Percentiles rank a stretch among this genome's conserved stretches.
These are phyloP conservation scores for Dione vanillae DNA, from an alignment of 2,888 invertebrate species.

Conservation along the genomic window DNA sequence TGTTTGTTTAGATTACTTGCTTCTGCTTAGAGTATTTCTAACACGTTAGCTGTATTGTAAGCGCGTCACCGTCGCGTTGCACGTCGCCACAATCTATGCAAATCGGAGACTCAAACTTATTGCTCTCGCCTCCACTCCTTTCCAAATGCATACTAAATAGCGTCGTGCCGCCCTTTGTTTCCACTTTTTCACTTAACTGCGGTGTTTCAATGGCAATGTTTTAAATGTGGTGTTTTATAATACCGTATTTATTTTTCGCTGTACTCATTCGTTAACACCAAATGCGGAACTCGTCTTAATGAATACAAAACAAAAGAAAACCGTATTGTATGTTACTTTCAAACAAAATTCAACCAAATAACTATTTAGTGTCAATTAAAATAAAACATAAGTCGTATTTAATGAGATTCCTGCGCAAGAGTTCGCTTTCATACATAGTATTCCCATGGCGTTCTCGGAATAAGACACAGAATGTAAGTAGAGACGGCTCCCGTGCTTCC, in stretches of 20 bases:
- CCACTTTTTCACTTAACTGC: slow-evolving; percentile 71
- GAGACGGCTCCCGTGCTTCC: slow-evolving; percentile 78
- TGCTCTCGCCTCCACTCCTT: slow-evolving; percentile 83
- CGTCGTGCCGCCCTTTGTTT: slow-evolving; percentile 73
- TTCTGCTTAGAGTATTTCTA: slow-evolving; percentile 8
- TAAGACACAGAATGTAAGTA: slow-evolving; percentile 79
- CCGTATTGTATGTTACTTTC: not conserved
- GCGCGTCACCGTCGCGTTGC: slow-evolving; percentile 44
- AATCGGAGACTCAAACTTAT: slow-evolving; percentile 80
- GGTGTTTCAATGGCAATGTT: slow-evolving; percentile 57
- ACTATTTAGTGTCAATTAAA: slow-evolving; percentile 32
- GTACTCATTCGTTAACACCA: slow-evolving; percentile 18
- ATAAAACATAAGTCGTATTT: slow-evolving; percentile 39
- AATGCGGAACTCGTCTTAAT: not conserved
- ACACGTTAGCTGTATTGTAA: slow-evolving; percentile 13
- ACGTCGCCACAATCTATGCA: slow-evolving; percentile 78
- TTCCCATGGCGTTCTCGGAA: slow-evolving; percentile 82
- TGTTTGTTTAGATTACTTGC: slow-evolving; percentile 1
- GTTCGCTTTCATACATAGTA: slow-evolving; percentile 52
- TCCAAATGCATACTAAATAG: slow-evolving; percentile 83
- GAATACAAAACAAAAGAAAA: slow-evolving; percentile 9
- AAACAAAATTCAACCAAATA: slow-evolving; percentile 22
- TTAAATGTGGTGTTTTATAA: slow-evolving; percentile 49
- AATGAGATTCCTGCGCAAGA: slow-evolving; percentile 44
- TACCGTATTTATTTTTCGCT: slow-evolving; percentile 35